Evolutionary conservation across 2,113 vertebrate species (phyloP).

Genomic region (Mustela nigripes): DNA sequence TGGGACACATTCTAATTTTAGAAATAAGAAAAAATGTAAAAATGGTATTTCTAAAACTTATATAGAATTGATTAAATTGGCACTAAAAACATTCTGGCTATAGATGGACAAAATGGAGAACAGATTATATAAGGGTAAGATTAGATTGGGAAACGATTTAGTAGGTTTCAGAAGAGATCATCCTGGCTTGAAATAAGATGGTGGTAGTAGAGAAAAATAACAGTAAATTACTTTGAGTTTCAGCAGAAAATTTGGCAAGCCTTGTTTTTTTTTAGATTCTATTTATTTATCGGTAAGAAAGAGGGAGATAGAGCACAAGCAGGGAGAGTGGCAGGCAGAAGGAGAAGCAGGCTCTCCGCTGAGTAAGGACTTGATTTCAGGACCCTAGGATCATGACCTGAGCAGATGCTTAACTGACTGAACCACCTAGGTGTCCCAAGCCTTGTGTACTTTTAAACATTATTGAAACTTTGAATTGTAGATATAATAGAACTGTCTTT

Average conservation of each 20-base stretch:
- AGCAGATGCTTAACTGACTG: not conserved
- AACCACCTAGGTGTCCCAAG: not conserved
- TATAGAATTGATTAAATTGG: constrained; percentile 23
- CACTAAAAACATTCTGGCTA: constrained; percentile 22
- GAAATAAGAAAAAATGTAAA: not conserved
- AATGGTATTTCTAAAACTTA: constrained; percentile 33
- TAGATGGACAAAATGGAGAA: not conserved
- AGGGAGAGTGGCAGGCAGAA: not conserved
- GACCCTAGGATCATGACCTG: not conserved
- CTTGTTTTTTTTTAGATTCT: not conserved
- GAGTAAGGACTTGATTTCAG: not conserved
- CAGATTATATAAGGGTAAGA: not conserved
- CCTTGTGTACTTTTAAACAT: not conserved
- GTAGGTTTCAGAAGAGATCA: not conserved
- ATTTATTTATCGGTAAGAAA: not conserved
- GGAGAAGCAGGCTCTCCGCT: not conserved
- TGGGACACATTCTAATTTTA: not conserved
- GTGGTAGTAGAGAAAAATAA: not conserved
- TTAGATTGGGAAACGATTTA: not conserved
- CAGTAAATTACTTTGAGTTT: constrained; percentile 17
- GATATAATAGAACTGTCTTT: not conserved
- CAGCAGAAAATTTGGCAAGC: constrained; percentile 17
- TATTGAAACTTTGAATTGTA: constrained; percentile 21
- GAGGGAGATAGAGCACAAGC: not conserved
- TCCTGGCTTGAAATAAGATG: not conserved